These are phyloP conservation scores for Oscheius sp. DNA, from an alignment of 2,888 invertebrate species.

Conservation along the genomic window DNA sequence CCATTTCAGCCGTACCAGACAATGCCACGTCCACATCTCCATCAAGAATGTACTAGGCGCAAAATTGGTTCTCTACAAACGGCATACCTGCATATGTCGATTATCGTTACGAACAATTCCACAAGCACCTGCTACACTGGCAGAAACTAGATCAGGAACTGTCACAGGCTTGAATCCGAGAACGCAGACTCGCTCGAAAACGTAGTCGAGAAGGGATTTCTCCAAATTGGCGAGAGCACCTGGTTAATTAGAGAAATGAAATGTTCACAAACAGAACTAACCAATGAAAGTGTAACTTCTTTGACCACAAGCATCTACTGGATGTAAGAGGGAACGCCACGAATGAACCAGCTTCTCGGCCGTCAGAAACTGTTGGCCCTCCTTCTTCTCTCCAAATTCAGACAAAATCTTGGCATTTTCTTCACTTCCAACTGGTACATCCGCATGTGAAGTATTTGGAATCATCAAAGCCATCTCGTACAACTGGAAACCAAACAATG, in stretches of 20 bases:
- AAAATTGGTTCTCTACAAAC: neutral
- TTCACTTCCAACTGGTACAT: constrained; percentile 54
- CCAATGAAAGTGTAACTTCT: constrained; percentile 67
- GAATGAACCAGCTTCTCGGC: constrained; percentile 64
- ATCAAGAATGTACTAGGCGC: constrained; percentile 58
- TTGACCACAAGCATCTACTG: constrained; percentile 64
- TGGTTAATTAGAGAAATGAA: constrained; percentile 3
- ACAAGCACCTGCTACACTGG: constrained; percentile 64
- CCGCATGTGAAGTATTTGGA: constrained; percentile 64
- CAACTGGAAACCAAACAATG: constrained; percentile 41
- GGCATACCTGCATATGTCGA: constrained; percentile 44
- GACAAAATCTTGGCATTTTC: constrained; percentile 45
- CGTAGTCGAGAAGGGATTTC: constrained; percentile 54
- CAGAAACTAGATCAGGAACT: constrained; percentile 68
- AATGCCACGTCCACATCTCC: constrained; percentile 56
- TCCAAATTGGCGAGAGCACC: constrained; percentile 49
- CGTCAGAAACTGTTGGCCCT: constrained; percentile 42
- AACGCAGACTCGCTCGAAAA: constrained; percentile 47
- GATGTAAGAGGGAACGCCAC: constrained; percentile 66
- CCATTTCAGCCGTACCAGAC: constrained; percentile 74
- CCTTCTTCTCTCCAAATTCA: constrained; percentile 54
- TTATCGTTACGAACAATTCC: constrained; percentile 59
- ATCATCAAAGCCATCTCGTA: constrained; percentile 62
- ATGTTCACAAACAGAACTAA: constrained; percentile 23
- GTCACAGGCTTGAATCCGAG: constrained; percentile 62